Evolutionary conservation across 2,888 invertebrate genomes (phyloP), one percentile per base, ranked within the genome.

Genomic region (Adelphocoris suturalis): DNA sequence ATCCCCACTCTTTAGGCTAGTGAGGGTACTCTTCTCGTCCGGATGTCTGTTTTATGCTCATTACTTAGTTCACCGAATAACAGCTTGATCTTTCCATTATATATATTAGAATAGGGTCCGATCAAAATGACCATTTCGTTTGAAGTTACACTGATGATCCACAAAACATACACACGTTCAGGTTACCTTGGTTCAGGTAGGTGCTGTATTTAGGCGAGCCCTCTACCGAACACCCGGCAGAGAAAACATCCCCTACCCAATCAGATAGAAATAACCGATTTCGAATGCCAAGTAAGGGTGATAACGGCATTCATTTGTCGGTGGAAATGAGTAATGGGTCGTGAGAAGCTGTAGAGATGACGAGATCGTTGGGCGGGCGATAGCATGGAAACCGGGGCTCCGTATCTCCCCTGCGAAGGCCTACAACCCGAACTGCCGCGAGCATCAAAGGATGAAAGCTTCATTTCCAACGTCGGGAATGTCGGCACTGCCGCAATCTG

Each of bases 391-490:
- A 68, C 68, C 19, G 68, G 19, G 23, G 11, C n/a, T 23, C 11
- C 13, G 0, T 23, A 11, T 23, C 27, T 12, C 68, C 23, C 11
- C 2, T 19, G n/a, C 12, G 27, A 23, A 68, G 23, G 68, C 68
- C 68, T 68, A 23, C 68, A 68, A 68, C 68, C 23, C 19, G 23
- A 68, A 68, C 68, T 23, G 68, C 68, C 68, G 68, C 68, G 23
- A 68, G 68, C 68, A 68, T 68, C 68, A 68, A 68, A 68, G 68
- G 68, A 68, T 68, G 68, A 19, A 57, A 19, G 68, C 68, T 68
- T 68, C 68, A 68, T 68, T 68, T 68, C 68, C 57, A 57, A 57
- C 57, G 57, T 57, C 57, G 57, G 57, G 57, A 68, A 68, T 27
- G 68, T 68, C 27, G 68, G 68, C 68, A 68, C 23, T 68, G 68